A percentile compares a stretch with the other conserved stretches of the same genome.
Conservation (phyloP, 2,113 vertebrate genomes). For the Zosterops borbonicus region DNA sequence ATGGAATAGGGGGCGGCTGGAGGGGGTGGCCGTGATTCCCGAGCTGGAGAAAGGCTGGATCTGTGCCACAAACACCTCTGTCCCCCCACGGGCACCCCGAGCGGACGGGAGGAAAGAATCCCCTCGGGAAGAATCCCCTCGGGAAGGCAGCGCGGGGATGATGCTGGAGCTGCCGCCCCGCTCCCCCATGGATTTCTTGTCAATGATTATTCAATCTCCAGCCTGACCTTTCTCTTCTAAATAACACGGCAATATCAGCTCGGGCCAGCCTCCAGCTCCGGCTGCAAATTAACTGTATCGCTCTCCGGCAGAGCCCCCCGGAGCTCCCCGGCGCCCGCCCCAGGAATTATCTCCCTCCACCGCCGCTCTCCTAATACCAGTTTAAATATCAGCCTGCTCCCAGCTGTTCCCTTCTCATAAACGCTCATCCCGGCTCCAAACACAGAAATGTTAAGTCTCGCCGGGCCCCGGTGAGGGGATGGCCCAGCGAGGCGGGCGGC, state of each 20-base stretch:
- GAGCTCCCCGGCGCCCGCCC: not conserved
- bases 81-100: not conserved
- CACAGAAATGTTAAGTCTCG: conserved; percentile 77
- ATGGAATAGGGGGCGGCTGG: not conserved
- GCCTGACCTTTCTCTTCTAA: conserved; percentile 68
- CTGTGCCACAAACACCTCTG: not conserved
- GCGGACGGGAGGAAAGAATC: not conserved
- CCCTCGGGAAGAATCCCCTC: not conserved
- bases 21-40: not conserved
- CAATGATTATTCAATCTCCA: conserved; percentile 80
- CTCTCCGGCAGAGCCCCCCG: not conserved
- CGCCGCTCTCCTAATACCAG: conserved; percentile 75
- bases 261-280: conserved; percentile 41
- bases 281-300: conserved; percentile 57
- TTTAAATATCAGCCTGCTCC: conserved; percentile 82
- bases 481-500: not conserved
- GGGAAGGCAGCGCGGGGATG: not conserved
- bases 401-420: conserved; percentile 80
- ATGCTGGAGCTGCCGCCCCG: not conserved
- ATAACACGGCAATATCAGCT: conserved; percentile 43
- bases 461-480: not conserved
- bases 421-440: conserved; percentile 73
- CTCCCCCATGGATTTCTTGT: conserved; percentile 74
- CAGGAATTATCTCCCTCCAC: conserved; percentile 70
- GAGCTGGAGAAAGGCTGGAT: not conserved